Base-by-base conservation (phyloP, 2,113 vertebrate genomes). In the Oriolus oriolus region DNA sequence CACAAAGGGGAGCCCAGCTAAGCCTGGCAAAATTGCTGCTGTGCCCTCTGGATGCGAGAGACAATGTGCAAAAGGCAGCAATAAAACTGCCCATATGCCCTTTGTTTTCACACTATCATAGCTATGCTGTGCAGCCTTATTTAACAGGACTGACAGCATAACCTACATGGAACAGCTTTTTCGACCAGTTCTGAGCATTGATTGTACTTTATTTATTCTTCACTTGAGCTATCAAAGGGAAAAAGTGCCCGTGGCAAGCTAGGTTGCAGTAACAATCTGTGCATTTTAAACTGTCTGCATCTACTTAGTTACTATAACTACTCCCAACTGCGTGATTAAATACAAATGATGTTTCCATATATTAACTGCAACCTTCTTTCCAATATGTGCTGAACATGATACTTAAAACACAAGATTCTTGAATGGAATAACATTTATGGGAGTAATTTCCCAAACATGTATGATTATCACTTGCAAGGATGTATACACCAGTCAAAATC, bases 241-340 rank as follows among this genome's bases (percentile, higher is more conserved):
- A 84, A 68, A 93, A 94, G 78, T 68, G 95, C 97, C 96, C 39
- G 6, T 90, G 96, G 97, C 96, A 94, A 98, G 94, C 89, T 93
- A 87, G 94, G 95, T 79, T 94, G 88, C 87, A 65, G 93, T 78
- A 94, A 97, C 96, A 94, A 96, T 94, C 90, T 79, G 81, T 94
- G 95, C 97, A 96, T 97, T 96, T 97, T 96, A 96, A 97, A 89
- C 71, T 82, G 86, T 47, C 91, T 93, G 93, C 94, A 88, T 98
- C 91, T 97, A 96, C 92, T 96, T 92, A 94, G 95, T 88, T 87
- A 82, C 83, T 85, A 19, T 86, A 87, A 89, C 79, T 77, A 92
- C 93, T 97, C 96, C 96, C 94, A 69, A 89, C 63, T 75, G 87
- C 2, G 2, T 94, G 96, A 95, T 97, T 95, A 96, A 96, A 96